Conservation (phyloP, 1,140 invertebrate genomes). For the Papilio helenus region DNA sequence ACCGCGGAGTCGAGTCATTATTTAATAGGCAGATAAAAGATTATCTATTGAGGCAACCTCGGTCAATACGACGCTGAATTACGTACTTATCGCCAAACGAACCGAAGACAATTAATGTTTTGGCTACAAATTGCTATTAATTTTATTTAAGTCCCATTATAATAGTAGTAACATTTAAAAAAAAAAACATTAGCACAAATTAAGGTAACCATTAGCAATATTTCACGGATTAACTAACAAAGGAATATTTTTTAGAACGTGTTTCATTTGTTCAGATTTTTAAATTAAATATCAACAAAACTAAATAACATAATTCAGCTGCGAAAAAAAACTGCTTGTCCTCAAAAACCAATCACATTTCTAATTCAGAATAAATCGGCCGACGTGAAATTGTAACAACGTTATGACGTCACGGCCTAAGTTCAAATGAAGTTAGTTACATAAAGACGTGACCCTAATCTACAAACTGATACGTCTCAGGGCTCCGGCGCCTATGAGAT, state of each 20-base stretch:
- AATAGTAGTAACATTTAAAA: background rate
- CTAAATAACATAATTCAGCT: no score
- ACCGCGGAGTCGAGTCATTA: conserved; percentile 64
- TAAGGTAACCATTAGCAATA: background rate
- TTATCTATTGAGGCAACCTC: conserved; percentile 79
- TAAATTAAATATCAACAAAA: no score
- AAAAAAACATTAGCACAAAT: background rate
- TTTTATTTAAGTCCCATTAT: background rate
- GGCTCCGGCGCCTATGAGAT: background rate
- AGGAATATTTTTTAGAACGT: no score
- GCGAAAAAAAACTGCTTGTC: no score
- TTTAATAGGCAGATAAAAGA: conserved; percentile 81
- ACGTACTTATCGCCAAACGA: conserved; percentile 51
- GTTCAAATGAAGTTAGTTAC: conserved; percentile 18
- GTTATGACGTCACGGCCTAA: background rate
- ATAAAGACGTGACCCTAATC: conserved; percentile 4
- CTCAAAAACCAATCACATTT: background rate
- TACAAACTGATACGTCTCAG: conserved; percentile 12
- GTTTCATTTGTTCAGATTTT: no score
- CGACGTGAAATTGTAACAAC: background rate
- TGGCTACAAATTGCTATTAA: background rate
- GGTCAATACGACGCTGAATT: conserved; percentile 74
- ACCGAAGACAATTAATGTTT: conserved; percentile 21
- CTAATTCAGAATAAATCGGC: background rate
- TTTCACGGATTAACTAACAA: no score